Evolutionary conservation across 2,113 vertebrate species (phyloP).

Genomic region (Struthidea cinerea): DNA sequence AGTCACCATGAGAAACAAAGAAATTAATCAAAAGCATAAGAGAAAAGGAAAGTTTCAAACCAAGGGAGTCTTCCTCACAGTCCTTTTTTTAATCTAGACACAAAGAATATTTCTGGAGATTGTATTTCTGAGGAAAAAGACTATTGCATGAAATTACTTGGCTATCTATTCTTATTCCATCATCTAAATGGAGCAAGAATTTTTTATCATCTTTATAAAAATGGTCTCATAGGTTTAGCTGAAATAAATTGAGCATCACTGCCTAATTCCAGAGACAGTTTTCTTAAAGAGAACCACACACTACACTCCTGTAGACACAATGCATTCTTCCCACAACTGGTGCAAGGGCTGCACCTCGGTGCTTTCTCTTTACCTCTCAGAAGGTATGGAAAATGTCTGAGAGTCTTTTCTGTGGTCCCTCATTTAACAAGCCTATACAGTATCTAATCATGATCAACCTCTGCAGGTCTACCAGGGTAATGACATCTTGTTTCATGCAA

Average conservation of each 20-base stretch:
- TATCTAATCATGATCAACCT: not conserved
- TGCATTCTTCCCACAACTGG: accelerated
- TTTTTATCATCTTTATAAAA: not conserved
- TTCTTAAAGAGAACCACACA: not conserved
- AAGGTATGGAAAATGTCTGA: not conserved
- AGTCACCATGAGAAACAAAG: not conserved
- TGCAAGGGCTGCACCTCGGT: not conserved
- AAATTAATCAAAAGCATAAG: not conserved
- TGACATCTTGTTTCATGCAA: not conserved
- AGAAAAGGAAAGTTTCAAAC: not conserved
- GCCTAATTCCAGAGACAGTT: not conserved
- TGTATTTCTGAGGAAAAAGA: not conserved
- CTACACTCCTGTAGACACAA: not conserved
- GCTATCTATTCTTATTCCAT: not conserved
- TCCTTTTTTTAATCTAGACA: not conserved
- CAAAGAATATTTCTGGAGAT: not conserved
- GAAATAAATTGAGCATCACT: not conserved
- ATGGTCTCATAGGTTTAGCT: not conserved
- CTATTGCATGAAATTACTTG: not conserved
- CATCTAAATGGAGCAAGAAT: not conserved
- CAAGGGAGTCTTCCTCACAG: not conserved
- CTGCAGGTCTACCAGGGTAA: not conserved
- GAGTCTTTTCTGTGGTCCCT: not conserved
- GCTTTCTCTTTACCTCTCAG: not conserved
- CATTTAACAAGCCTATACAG: not conserved